phyloP scores from a whole-genome alignment of 1,140 invertebrate species.

The Lysiphlebus fabarum region DNA sequence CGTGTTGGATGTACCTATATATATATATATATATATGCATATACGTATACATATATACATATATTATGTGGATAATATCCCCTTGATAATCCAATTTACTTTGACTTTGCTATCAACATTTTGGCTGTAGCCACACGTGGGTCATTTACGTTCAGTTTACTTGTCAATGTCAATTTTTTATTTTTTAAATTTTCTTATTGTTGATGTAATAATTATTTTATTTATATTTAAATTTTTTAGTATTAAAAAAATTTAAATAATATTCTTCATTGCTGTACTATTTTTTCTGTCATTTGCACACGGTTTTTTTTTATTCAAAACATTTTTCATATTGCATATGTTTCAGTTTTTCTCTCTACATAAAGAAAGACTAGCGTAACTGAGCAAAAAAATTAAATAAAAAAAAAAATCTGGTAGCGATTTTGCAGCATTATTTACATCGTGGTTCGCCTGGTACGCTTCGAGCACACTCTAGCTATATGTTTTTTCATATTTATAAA shows the following conservation, averaged over 20 bases:
- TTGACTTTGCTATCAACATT: slow-evolving; percentile 54
- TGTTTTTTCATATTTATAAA: not conserved
- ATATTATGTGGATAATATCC: slow-evolving; percentile 56
- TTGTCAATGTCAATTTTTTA: slow-evolving; percentile 38
- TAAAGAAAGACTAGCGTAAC: slow-evolving; percentile 2
- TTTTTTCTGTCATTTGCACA: slow-evolving; percentile 16
- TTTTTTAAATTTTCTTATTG: too few species aligned
- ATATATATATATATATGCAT: too few species aligned
- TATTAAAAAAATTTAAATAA: not conserved
- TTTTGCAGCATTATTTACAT: slow-evolving; percentile 46
- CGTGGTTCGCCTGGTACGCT: slow-evolving; percentile 29
- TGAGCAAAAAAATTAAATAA: slow-evolving; percentile 1
- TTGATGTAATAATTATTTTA: slow-evolving; percentile 8
- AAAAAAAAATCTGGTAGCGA: slow-evolving; percentile 39
- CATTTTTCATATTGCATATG: slow-evolving; percentile 24
- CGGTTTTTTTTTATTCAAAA: slow-evolving; percentile 1
- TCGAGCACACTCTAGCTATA: slow-evolving; percentile 11
- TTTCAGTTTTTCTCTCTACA: slow-evolving; percentile 16
- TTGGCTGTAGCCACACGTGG: slow-evolving; percentile 36
- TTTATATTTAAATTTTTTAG: not conserved
- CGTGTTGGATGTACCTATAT: too few species aligned
- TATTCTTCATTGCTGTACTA: too few species aligned
- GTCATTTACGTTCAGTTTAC: slow-evolving; percentile 33
- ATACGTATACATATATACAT: too few species aligned
- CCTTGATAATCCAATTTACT: slow-evolving; percentile 54